These are phyloP conservation scores for Drosophila prostipennis DNA, from an alignment of 2,888 invertebrate species.

Conservation along the genomic window DNA sequence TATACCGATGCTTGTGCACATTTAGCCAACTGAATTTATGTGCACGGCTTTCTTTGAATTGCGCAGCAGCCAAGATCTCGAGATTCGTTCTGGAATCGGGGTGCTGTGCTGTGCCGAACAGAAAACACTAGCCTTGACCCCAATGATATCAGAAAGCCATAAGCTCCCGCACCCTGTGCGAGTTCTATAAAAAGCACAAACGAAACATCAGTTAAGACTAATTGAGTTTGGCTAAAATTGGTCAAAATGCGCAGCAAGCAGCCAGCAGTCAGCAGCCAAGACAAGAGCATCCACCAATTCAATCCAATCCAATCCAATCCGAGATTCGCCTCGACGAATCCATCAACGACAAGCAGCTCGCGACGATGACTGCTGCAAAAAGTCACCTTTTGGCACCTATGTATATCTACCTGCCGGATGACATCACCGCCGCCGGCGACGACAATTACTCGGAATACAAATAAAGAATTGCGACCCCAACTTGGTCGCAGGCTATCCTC, in stretches of 20 bases:
- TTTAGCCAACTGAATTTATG: conserved; percentile 58
- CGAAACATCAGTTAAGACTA: conserved; percentile 70
- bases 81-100: conserved; percentile 33
- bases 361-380: conserved; percentile 47
- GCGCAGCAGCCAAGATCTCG: conserved; percentile 49
- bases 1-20: conserved; percentile 9
- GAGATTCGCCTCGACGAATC: conserved; percentile 58
- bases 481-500: conserved; percentile 54
- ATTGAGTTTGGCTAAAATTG: conserved; percentile 74
- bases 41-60: conserved; percentile 73
- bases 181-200: conserved; percentile 46
- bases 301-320: conserved; percentile 31
- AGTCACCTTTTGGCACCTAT: conserved; percentile 43
- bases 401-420: conserved; percentile 50
- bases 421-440: conserved; percentile 56
- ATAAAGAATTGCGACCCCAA: conserved; percentile 68
- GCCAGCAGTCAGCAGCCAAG: conserved; percentile 42
- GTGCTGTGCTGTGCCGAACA: conserved; percentile 45
- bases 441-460: conserved; percentile 70
- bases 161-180: conserved; percentile 22
- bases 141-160: conserved; percentile 59
- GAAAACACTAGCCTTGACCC: conserved; percentile 64
- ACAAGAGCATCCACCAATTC: conserved; percentile 52
- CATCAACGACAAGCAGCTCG: conserved; percentile 63
- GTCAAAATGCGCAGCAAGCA: conserved; percentile 76